These are phyloP conservation scores for Myotis findleyi DNA, from an alignment of 2,797 vertebrate genomes.

Conservation along the genomic window DNA sequence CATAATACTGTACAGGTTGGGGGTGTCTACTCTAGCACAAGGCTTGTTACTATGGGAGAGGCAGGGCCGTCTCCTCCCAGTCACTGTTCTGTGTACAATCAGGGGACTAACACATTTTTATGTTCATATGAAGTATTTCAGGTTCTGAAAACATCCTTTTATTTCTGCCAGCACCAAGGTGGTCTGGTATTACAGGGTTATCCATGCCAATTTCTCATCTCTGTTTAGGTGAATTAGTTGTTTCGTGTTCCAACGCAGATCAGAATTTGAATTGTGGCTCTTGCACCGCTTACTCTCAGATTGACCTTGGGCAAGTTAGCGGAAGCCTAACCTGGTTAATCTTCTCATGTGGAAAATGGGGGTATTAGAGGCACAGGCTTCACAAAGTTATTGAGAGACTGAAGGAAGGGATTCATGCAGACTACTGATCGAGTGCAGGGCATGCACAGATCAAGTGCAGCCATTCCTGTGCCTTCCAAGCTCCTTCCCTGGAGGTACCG, in stretches of 20 bases:
- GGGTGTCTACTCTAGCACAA: background rate
- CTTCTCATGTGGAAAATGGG: background rate
- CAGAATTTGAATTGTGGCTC: background rate
- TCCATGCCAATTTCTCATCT: background rate
- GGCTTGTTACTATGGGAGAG: background rate
- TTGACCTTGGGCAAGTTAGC: background rate
- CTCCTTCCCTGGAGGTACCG: background rate
- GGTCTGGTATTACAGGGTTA: background rate
- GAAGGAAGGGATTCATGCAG: background rate
- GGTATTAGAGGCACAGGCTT: background rate
- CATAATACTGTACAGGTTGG: background rate
- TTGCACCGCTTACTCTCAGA: background rate
- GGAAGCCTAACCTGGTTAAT: constrained; percentile 12
- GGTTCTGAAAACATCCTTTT: background rate
- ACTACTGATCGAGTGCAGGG: background rate
- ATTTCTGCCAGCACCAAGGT: background rate
- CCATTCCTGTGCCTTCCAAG: background rate
- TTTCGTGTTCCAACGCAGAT: background rate
- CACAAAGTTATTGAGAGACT: background rate
- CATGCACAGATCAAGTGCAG: accelerated
- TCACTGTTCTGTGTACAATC: background rate
- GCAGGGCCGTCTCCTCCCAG: background rate
- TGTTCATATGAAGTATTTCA: background rate
- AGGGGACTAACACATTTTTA: background rate
- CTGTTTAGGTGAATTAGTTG: background rate